phyloP scores from a whole-genome alignment of 2,797 vertebrate species.

The Ctenopoma kingsleyae region DNA sequence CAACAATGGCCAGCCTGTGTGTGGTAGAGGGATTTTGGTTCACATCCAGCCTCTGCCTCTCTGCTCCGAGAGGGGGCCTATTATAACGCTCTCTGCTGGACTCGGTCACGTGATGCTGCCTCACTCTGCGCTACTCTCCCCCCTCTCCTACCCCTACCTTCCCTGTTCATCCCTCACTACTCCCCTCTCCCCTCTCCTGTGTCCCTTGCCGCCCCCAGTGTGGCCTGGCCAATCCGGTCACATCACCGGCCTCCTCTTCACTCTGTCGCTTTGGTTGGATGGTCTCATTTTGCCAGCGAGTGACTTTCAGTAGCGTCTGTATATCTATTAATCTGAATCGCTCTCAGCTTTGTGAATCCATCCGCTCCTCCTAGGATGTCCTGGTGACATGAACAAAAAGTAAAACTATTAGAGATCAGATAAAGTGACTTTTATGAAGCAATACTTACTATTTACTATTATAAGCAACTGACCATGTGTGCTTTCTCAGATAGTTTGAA shows the following conservation, averaged over 20 bases:
- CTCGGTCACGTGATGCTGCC: slow-evolving; percentile 77
- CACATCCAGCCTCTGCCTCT: slow-evolving; percentile 85
- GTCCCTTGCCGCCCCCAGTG: slow-evolving; percentile 33
- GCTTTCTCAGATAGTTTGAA: background rate
- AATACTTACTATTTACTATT: background rate
- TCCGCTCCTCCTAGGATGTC: background rate
- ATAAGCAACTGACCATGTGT: background rate
- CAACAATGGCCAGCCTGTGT: slow-evolving; percentile 89
- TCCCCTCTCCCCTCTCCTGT: slow-evolving; percentile 4
- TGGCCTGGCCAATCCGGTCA: slow-evolving; percentile 65
- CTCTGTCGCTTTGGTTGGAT: slow-evolving; percentile 72
- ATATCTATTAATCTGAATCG: slow-evolving; percentile 13
- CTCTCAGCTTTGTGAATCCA: background rate
- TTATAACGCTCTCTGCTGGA: slow-evolving; percentile 87
- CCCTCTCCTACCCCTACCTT: slow-evolving; percentile 14
- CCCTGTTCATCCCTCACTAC: slow-evolving; percentile 9
- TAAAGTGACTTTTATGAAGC: no score
- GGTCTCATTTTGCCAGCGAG: slow-evolving; percentile 73
- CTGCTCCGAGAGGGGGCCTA: slow-evolving; percentile 84
- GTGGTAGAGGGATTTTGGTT: slow-evolving; percentile 88
- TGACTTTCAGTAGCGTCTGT: slow-evolving; percentile 61
- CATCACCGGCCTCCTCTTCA: slow-evolving; percentile 59
- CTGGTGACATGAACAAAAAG: background rate
- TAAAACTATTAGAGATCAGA: background rate
- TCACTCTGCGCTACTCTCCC: slow-evolving; percentile 26